A percentile compares a stretch with the other conserved stretches of the same genome.
These are phyloP conservation scores for Zaprionus kolodkinae DNA, from an alignment of 1,140 invertebrate genomes.

Conservation along the genomic window DNA sequence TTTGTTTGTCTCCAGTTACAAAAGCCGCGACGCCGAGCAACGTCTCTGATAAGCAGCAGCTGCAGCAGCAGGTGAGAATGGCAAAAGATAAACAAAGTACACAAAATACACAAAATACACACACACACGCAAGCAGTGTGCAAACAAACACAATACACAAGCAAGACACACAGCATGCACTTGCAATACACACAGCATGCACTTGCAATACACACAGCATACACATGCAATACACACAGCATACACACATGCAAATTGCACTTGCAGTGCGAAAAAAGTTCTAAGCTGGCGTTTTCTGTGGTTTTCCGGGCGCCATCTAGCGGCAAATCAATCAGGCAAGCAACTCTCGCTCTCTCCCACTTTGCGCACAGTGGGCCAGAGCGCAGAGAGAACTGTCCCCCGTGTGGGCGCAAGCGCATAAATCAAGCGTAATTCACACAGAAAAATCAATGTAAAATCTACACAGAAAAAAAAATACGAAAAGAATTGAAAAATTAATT, in stretches of 20 bases:
- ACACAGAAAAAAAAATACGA: slow-evolving; percentile 1
- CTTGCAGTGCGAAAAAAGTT: slow-evolving; percentile 22
- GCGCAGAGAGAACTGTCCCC: too few relatives aligned
- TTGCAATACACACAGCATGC: not conserved
- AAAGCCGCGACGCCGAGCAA: slow-evolving; percentile 52
- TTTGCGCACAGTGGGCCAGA: not conserved
- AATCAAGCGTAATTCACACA: slow-evolving; percentile 20
- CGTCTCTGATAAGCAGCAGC: slow-evolving; percentile 37
- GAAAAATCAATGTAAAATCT: slow-evolving; percentile 9
- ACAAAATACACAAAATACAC: not conserved
- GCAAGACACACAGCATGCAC: not conserved
- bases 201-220: slow-evolving; percentile 1
- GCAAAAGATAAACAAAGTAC: slow-evolving; percentile 5
- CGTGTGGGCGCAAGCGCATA: slow-evolving; percentile 18
- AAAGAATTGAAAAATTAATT: slow-evolving; percentile 14
- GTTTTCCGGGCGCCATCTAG: slow-evolving; percentile 71
- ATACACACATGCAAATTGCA: not conserved
- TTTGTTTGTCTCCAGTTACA: slow-evolving; percentile 63
- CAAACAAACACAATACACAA: too few relatives aligned
- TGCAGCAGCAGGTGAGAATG: slow-evolving; percentile 45
- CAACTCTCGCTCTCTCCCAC: not conserved
- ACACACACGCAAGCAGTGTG: not conserved
- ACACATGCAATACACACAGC: not conserved
- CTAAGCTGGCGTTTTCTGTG: slow-evolving; percentile 61
- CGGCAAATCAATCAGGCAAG: slow-evolving; percentile 28